Evolutionary conservation across 2,888 invertebrate genomes (phyloP).

Genomic region (Volucella bombylans): DNA sequence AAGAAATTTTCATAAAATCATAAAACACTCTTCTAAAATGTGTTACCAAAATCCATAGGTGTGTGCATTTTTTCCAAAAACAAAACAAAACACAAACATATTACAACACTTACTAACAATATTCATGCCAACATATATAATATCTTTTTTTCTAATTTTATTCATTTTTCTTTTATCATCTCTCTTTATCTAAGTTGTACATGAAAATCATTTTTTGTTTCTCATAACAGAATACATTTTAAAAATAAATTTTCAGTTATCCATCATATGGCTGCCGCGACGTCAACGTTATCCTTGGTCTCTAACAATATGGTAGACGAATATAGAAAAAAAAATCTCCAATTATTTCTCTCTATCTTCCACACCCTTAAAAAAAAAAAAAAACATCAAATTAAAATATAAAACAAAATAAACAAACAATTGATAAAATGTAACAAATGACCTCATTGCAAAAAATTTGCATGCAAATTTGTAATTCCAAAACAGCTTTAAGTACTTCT

Average conservation of each 20-base stretch:
- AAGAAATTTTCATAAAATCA: too few species aligned
- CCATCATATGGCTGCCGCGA: slow-evolving; percentile 82
- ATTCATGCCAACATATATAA: background rate
- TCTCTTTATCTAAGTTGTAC: slow-evolving; percentile 21
- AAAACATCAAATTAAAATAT: slow-evolving; percentile 22
- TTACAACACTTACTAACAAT: slow-evolving; percentile 32
- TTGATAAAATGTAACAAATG: too few species aligned
- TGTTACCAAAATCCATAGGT: slow-evolving; percentile 34
- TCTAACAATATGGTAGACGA: slow-evolving; percentile 81
- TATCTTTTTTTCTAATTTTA: slow-evolving; percentile 2
- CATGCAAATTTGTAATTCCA: slow-evolving; percentile 63
- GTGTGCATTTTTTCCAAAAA: slow-evolving; percentile 26
- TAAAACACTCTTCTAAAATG: slow-evolving; percentile 25
- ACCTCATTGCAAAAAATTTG: slow-evolving; percentile 40
- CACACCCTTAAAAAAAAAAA: slow-evolving; percentile 40
- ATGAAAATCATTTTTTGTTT: slow-evolving; percentile 16
- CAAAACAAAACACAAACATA: slow-evolving; percentile 44
- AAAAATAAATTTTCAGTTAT: slow-evolving; percentile 78
- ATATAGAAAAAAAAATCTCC: slow-evolving; percentile 13
- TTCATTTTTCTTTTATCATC: background rate
- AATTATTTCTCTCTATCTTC: slow-evolving; percentile 25
- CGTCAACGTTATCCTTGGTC: slow-evolving; percentile 82
- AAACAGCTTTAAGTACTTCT: slow-evolving; percentile 56
- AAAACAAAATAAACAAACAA: slow-evolving; percentile 15
- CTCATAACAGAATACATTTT: slow-evolving; percentile 43